Evolutionary conservation across 2,888 invertebrate genomes (phyloP), one percentile per base, ranked within the genome.

Genomic region (Strigamia crassipes): DNA sequence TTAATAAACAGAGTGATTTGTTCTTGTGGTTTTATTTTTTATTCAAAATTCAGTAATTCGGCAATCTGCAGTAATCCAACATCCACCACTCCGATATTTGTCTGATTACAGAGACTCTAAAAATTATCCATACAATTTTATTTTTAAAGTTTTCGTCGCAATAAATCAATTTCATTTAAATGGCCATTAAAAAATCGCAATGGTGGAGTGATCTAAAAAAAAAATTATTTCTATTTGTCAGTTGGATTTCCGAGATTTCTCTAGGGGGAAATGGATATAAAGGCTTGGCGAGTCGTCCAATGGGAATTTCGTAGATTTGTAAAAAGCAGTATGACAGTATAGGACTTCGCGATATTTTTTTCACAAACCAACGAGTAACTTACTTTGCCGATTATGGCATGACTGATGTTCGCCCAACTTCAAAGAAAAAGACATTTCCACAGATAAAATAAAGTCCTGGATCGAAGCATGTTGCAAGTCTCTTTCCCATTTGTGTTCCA

Each of bases 371-470:
- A 61, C 61, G 18, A 23, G 21, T 21, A 66, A 66, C 27, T 66
- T 66, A 23, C 66, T 66, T 31, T 66, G 66, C 13, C 66, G 66
- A 66, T 66, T 66, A 27, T 66, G 66, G 66, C 23, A 66, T 66
- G 66, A 66, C 23, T 66, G 66, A 66, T 66, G 66, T 27, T 21
- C 31, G 1, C 27, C 66, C 3, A 27, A 66, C 66, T 66, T 66
- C 27, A 66, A 66, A 66, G 66, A 66, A 31, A 31, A 66, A 66
- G 66, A 66, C 27, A 6, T n/a, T 51, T 18, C 6, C n/a, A 23
- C 66, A 27, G 66, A 66, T 66, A 66, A 66, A 66, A 66, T 23
- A 61, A 18, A 66, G 66, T 66, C 66, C 66, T 27, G 66, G 66
- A 61, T 66, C 66, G 66, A 66, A 66, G 66, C 13, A 10, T 51